These are phyloP conservation scores for Pitangus sulphuratus DNA, from an alignment of 2,797 vertebrate genomes.

Conservation along the genomic window DNA sequence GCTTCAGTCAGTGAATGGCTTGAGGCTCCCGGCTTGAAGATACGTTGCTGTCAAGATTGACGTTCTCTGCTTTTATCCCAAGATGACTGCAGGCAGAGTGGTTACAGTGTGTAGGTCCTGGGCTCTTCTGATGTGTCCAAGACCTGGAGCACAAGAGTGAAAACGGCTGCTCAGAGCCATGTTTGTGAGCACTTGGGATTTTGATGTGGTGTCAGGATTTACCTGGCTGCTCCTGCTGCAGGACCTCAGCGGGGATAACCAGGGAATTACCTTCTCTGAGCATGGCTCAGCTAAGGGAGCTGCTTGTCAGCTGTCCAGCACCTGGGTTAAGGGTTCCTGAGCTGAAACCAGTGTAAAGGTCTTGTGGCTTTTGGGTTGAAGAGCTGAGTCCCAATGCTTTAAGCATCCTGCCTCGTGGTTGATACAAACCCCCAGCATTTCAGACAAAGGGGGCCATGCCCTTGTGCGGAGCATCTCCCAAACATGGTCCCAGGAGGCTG, in stretches of 20 bases:
- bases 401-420: not conserved
- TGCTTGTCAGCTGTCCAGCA: not conserved
- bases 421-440: not conserved
- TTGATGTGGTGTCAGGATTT: not conserved
- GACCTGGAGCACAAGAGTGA: not conserved
- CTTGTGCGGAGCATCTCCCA: accelerated
- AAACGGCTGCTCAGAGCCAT: not conserved
- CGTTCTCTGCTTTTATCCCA: not conserved
- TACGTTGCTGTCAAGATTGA: not conserved
- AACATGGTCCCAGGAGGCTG: not conserved
- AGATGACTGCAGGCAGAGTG: not conserved
- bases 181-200: accelerated
- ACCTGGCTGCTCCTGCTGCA: not conserved
- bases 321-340: not conserved
- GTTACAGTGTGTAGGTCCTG: not conserved
- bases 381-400: not conserved
- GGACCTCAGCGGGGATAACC: not conserved
- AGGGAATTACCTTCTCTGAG: not conserved
- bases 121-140: not conserved
- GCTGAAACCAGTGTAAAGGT: not conserved
- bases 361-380: not conserved
- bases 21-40: not conserved
- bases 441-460: not conserved
- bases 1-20: not conserved
- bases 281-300: not conserved